phyloP scores from a whole-genome alignment of 2,113 vertebrate species.

The Saiga tatarica region DNA sequence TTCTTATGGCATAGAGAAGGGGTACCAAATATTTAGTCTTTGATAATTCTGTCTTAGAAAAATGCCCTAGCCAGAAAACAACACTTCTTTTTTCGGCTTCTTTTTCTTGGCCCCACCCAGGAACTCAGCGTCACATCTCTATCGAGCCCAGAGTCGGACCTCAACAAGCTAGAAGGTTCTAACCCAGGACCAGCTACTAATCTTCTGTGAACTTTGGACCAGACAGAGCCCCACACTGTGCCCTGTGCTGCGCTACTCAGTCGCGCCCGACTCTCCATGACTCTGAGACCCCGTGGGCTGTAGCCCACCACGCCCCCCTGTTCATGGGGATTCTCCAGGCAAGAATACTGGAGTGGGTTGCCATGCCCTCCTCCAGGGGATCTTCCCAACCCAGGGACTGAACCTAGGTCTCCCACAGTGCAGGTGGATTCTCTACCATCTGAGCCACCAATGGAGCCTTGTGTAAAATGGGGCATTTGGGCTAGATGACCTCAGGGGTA shows the following conservation, averaged over 20 bases:
- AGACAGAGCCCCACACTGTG: neutral
- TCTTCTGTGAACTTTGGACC: neutral
- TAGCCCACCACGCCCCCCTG: neutral
- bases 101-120: neutral
- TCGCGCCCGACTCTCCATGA: fast-evolving
- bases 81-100: neutral
- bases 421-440: neutral
- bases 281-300: neutral
- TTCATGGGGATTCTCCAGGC: neutral
- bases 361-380: neutral
- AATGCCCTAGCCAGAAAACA: neutral
- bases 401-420: neutral
- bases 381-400: neutral
- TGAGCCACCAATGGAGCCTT: neutral
- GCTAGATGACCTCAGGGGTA: neutral
- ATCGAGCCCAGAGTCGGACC: neutral
- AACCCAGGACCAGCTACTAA: neutral
- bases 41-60: neutral
- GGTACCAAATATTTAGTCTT: neutral
- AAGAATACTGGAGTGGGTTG: neutral
- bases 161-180: neutral
- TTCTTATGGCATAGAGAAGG: neutral
- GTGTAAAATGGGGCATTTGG: neutral
- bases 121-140: neutral
- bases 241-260: fast-evolving